Conservation (phyloP, 1,140 invertebrate species). For the Diabrotica undecimpunctata region DNA sequence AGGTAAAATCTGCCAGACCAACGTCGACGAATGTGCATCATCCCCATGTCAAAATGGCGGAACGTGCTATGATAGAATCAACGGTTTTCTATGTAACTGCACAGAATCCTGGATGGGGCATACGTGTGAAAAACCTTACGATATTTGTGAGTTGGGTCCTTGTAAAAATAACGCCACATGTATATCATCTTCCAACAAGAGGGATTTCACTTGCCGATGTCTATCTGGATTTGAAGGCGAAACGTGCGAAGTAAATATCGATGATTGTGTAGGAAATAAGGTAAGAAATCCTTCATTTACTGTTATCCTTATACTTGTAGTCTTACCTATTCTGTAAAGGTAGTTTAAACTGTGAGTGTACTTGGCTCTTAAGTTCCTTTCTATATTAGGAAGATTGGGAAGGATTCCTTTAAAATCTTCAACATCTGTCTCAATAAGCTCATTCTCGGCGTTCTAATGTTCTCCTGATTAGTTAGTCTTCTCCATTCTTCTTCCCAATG, state of each 20-base stretch:
- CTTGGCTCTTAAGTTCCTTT: too few relatives aligned
- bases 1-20: slow-evolving; percentile 65
- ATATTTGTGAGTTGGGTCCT: slow-evolving; percentile 61
- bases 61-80: slow-evolving; percentile 59
- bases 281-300: background rate
- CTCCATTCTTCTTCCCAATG: too few relatives aligned
- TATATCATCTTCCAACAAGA: slow-evolving; percentile 47
- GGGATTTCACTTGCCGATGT: slow-evolving; percentile 57
- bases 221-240: slow-evolving; percentile 64
- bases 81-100: slow-evolving; percentile 65
- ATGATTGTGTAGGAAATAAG: slow-evolving; percentile 65
- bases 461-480: too few relatives aligned
- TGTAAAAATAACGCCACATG: slow-evolving; percentile 73
- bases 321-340: too few relatives aligned
- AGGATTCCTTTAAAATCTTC: too few relatives aligned
- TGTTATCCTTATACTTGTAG: too few relatives aligned
- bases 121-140: slow-evolving; percentile 68
- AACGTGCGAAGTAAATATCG: slow-evolving; percentile 72
- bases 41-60: slow-evolving; percentile 69
- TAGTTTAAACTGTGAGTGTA: too few relatives aligned
- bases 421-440: too few relatives aligned
- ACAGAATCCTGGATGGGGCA: slow-evolving; percentile 62
- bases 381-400: too few relatives aligned
- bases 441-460: too few relatives aligned
- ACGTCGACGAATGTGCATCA: slow-evolving; percentile 63